These are phyloP conservation scores for Drosophila mimica DNA, from an alignment of 2,888 invertebrate species.

Conservation along the genomic window DNA sequence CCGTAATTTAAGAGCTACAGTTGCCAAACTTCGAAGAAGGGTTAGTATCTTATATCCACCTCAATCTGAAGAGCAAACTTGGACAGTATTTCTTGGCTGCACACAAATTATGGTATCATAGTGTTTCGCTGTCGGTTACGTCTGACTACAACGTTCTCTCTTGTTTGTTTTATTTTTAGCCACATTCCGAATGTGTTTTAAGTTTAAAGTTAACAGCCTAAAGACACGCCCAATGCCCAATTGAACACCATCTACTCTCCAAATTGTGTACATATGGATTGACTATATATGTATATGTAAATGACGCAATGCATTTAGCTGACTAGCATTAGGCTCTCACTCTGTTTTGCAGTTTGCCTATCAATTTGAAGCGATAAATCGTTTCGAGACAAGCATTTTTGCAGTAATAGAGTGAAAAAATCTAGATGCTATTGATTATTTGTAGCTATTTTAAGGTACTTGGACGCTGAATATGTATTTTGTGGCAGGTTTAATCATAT, in stretches of 20 bases:
- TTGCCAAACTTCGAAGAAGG: no score
- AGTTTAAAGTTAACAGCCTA: slow-evolving; percentile 42
- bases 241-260: slow-evolving; percentile 1
- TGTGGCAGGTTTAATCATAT: not conserved
- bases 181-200: slow-evolving; percentile 24
- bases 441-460: not conserved
- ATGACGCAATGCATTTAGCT: slow-evolving; percentile 44
- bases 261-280: slow-evolving; percentile 5
- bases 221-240: slow-evolving; percentile 34
- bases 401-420: slow-evolving; percentile 6
- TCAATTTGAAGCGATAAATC: slow-evolving; percentile 46
- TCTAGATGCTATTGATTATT: slow-evolving; percentile 8
- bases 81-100: no score
- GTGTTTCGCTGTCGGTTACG: no score
- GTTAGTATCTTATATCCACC: no score
- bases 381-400: slow-evolving; percentile 55
- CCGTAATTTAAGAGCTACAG: no score
- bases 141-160: no score
- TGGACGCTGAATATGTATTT: not conserved
- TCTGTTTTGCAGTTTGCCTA: slow-evolving; percentile 26
- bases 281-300: slow-evolving; percentile 15
- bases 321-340: slow-evolving; percentile 7
- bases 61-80: no score
- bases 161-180: not conserved
- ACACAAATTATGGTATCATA: no score